phyloP scores from a whole-genome alignment of 2,113 vertebrate species.

The Grus americana region DNA sequence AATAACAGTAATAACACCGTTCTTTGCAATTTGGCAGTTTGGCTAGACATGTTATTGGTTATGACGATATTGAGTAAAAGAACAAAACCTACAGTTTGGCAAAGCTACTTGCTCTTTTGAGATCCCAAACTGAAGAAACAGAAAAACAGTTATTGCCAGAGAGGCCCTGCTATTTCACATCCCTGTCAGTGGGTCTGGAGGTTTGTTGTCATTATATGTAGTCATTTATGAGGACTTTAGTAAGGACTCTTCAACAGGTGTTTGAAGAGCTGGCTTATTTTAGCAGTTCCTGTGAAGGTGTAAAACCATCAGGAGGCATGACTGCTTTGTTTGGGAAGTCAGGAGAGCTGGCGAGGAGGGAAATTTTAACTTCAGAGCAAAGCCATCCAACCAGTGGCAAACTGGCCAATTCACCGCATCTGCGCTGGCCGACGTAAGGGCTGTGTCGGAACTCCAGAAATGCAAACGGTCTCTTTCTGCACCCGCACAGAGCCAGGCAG shows the following conservation, averaged over 20 bases:
- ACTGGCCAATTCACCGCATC: neutral
- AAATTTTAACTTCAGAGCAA: neutral
- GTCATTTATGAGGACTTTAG: neutral
- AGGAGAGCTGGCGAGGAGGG: neutral
- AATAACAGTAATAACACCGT: neutral
- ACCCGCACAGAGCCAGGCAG: neutral
- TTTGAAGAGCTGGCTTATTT: neutral
- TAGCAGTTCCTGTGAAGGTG: neutral
- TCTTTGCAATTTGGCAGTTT: neutral
- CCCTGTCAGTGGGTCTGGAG: neutral
- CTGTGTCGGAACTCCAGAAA: neutral
- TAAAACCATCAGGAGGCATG: neutral
- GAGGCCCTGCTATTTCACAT: neutral
- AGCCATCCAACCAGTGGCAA: neutral
- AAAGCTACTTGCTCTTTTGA: neutral
- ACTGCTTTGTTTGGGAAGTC: neutral
- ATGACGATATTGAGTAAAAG: neutral
- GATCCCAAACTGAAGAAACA: neutral
- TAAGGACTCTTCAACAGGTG: neutral
- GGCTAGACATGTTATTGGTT: neutral
- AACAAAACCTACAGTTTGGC: neutral
- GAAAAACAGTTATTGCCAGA: neutral
- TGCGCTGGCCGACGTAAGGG: neutral
- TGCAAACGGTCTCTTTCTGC: neutral
- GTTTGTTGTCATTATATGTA: accelerated